A percentile compares a stretch with the other conserved stretches of the same genome.
These are phyloP conservation scores for Neopipo cinnamomea DNA, from an alignment of 2,113 vertebrate genomes.

Conservation along the genomic window DNA sequence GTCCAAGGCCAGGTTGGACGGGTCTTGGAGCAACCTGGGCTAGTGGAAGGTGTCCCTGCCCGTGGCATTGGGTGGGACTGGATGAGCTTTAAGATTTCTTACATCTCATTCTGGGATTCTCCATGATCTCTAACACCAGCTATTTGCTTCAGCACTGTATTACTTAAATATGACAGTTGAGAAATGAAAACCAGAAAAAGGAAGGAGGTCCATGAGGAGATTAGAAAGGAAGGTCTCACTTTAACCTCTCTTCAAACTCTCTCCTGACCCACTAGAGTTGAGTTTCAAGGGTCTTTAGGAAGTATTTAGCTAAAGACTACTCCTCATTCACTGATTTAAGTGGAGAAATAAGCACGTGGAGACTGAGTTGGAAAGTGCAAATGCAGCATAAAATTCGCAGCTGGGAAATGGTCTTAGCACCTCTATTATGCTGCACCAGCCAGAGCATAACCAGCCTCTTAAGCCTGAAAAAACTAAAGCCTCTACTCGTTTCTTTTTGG, in stretches of 20 bases:
- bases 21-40: neutral
- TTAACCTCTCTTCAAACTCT: neutral
- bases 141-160: neutral
- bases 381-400: neutral
- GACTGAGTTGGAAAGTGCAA: neutral
- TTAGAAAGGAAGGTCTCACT: neutral
- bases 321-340: neutral
- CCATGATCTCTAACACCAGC: neutral
- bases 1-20: neutral
- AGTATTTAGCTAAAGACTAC: neutral
- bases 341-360: neutral
- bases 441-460: neutral
- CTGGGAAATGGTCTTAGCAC: neutral
- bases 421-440: neutral
- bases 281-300: neutral
- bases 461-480: neutral
- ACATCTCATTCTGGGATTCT: neutral
- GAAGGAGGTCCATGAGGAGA: neutral
- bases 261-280: neutral
- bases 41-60: neutral
- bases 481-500: neutral
- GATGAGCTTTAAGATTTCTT: neutral
- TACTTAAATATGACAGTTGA: neutral
- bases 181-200: neutral
- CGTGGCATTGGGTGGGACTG: neutral